Percentiles rank a stretch among this genome's conserved stretches.
These are phyloP conservation scores for Heliconius himera DNA, from an alignment of 1,140 invertebrate species.

Conservation along the genomic window DNA sequence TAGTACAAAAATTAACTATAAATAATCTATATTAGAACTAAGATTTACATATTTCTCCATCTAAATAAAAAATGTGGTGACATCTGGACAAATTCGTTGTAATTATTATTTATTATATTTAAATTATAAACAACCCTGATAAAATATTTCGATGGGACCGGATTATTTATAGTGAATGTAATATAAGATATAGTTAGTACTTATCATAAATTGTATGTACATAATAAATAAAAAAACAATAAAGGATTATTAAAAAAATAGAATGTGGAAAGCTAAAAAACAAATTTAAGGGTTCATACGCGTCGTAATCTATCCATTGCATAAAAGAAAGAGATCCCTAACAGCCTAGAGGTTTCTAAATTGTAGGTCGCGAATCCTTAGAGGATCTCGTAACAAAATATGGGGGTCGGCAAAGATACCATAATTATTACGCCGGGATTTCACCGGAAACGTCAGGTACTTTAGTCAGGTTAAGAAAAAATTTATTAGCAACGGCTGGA, in stretches of 20 bases:
- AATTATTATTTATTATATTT: background rate
- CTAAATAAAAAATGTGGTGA: background rate
- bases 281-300: slow-evolving; percentile 10
- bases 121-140: slow-evolving; percentile 8
- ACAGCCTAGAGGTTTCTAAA: slow-evolving; percentile 20
- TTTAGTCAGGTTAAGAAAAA: slow-evolving; percentile 9
- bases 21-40: too few species aligned
- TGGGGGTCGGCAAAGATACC: slow-evolving; percentile 29
- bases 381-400: slow-evolving; percentile 32
- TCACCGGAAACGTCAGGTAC: slow-evolving; percentile 19
- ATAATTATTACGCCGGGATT: slow-evolving; percentile 31
- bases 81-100: slow-evolving; percentile 1
- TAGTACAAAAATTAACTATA: background rate
- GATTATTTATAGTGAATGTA: background rate
- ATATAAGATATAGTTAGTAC: background rate
- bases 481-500: background rate
- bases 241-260: background rate
- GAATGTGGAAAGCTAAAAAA: background rate
- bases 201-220: background rate
- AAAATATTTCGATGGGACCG: background rate
- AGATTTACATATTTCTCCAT: background rate
- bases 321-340: slow-evolving; percentile 25
- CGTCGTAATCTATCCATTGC: slow-evolving; percentile 24
- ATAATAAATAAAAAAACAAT: background rate
- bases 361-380: slow-evolving; percentile 31